Base-by-base conservation (phyloP, 2,888 invertebrate species). In the Spicauda simplicius region DNA sequence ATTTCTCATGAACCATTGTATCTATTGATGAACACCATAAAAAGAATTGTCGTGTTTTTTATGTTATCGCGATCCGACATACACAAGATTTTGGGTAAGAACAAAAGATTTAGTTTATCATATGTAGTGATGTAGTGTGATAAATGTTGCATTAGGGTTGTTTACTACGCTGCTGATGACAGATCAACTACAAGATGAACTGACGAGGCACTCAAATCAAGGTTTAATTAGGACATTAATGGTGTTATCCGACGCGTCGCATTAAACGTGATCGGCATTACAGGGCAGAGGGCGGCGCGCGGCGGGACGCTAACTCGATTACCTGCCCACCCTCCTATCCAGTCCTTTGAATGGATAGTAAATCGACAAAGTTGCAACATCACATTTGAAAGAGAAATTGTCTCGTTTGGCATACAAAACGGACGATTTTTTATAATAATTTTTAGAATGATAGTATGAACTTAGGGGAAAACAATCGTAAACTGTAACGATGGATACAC, bases 141-240 rank as follows among this genome's bases (percentile, higher is more conserved):
- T n/a, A n/a, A n/a, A n/a, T n/a, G n/a, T n/a, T 25, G 2, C 25
- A 25, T 25, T 25, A 25, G 3, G 25, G 25, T 25, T 25, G 25
- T 25, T 25, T 25, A 25, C 25, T 25, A 33, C 33, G 10, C 33
- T 33, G 10, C 8, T 33, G 14, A 16, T 16, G 18, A 10, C 16
- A 48, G 45, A 12, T 59, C 45, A 14, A 48, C 18, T 59, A 30
- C 18, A n/a, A 16, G 33, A 33, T 50, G 50, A n/a, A 48, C 30
- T 59, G 50, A 0, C n/a, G 30, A n/a, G 59, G 37, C 20, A 68
- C 70, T 71, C 66, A 68, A 71, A 71, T 70, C 71, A 70, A 62
- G 69, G 72, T 67, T 71, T 69, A 72, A 74, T 74, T 63, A 71
- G 61, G 71, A 66, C 64, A 69, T 68, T 71, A 71, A 72, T 64